A percentile compares a stretch with the other conserved stretches of the same genome.
Evolutionary conservation across 1,140 invertebrate genomes (phyloP).

Genomic region (Nautilus pompilius): DNA sequence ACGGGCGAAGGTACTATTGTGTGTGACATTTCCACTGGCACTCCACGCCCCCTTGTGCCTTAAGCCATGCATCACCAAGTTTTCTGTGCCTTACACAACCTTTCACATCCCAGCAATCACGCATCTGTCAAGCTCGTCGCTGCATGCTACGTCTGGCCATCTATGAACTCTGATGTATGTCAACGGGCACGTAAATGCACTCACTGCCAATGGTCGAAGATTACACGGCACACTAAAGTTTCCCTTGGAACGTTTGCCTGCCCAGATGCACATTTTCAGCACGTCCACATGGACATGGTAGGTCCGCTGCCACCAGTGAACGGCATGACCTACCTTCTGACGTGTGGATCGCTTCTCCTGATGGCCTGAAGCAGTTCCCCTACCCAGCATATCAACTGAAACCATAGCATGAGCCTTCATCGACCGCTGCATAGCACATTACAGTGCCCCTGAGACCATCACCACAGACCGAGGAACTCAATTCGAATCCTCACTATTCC

Average conservation of each 20-base stretch:
- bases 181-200: neutral
- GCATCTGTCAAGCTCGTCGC: neutral
- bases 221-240: conserved; percentile 6
- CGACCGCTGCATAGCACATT: conserved; percentile 45
- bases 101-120: neutral
- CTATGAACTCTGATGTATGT: neutral
- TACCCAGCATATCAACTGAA: conserved; percentile 52
- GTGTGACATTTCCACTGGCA: neutral
- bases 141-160: neutral
- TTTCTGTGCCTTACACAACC: neutral
- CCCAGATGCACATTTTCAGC: conserved; percentile 27
- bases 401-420: conserved; percentile 32
- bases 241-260: neutral
- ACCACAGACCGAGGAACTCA: conserved; percentile 55
- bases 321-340: conserved; percentile 50
- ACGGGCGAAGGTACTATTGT: neutral
- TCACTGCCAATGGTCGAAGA: conserved; percentile 6
- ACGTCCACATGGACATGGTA: conserved; percentile 59
- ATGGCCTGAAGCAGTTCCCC: conserved; percentile 53
- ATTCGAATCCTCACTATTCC: conserved; percentile 33
- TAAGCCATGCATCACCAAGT: neutral
- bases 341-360: conserved; percentile 30
- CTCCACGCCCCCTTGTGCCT: neutral
- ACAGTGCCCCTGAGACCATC: conserved; percentile 31
- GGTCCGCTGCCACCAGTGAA: conserved; percentile 49